These are phyloP conservation scores for Psococerastis gibbosa DNA, from an alignment of 2,888 invertebrate species.

Conservation along the genomic window DNA sequence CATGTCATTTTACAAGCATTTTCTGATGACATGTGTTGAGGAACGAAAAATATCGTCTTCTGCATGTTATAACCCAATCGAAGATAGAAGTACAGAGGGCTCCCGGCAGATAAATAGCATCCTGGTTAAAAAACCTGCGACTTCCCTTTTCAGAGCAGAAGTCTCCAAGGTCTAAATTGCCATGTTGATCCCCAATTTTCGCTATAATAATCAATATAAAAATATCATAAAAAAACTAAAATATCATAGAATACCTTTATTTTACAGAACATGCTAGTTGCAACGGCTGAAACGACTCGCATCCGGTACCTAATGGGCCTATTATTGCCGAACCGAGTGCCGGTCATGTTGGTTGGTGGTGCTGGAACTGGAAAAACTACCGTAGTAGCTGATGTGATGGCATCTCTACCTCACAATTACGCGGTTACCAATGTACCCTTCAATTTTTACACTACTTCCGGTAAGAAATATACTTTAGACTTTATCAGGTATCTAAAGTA, in stretches of 20 bases:
- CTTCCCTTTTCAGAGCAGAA: no score
- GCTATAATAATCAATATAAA: neutral
- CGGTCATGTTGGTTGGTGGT: constrained; percentile 78
- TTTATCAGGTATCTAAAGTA: no score
- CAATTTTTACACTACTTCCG: constrained; percentile 87
- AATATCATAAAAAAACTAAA: no score
- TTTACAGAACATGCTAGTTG: constrained; percentile 58
- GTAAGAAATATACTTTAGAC: no score
- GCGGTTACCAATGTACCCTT: constrained; percentile 77
- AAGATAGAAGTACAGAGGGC: no score
- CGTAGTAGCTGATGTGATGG: constrained; percentile 68
- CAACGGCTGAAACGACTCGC: constrained; percentile 77
- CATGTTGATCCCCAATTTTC: neutral
- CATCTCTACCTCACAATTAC: constrained; percentile 51
- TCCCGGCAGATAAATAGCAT: no score
- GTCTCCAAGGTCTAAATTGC: neutral
- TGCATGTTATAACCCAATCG: no score
- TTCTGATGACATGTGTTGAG: no score
- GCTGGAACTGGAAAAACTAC: constrained; percentile 88
- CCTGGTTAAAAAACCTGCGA: no score
- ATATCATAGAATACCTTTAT: no score
- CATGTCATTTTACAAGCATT: neutral
- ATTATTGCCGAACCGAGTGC: constrained; percentile 53
- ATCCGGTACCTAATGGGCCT: constrained; percentile 75
- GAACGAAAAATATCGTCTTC: no score